Conservation (phyloP, 2,113 vertebrate genomes). For the Cavia porcellus region DNA sequence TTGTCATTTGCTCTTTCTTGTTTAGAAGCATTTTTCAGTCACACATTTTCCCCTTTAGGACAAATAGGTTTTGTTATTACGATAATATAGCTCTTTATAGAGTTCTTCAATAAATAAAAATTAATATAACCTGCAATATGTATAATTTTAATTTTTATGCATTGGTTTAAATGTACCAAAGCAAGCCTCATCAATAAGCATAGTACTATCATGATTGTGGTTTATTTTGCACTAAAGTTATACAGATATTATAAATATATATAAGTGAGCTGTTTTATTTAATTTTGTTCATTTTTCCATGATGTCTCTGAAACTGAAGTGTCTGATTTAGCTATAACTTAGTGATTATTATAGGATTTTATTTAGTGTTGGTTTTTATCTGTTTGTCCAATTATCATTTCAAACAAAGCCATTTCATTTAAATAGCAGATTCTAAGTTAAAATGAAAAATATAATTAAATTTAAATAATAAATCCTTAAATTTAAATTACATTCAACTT, state of each 20-base stretch:
- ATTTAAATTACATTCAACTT: background rate
- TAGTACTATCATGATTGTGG: background rate
- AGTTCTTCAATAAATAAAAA: constrained; percentile 1
- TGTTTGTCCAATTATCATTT: background rate
- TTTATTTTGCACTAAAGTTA: background rate
- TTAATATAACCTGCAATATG: background rate
- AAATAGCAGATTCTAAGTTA: background rate
- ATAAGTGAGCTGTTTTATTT: background rate
- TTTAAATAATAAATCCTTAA: background rate
- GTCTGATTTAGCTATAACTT: constrained; percentile 10
- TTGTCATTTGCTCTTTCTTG: background rate
- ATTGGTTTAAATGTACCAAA: background rate
- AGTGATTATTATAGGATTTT: background rate
- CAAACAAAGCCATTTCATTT: background rate
- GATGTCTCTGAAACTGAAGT: background rate
- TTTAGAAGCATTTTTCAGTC: constrained; percentile 34
- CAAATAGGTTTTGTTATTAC: background rate
- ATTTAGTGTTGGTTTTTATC: background rate
- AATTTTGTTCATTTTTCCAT: background rate
- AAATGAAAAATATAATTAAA: background rate
- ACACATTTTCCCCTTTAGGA: background rate
- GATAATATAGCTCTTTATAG: background rate
- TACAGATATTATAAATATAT: constrained; percentile 50
- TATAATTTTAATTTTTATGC: background rate
- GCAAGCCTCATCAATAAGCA: background rate